phyloP scores from a whole-genome alignment of 2,888 invertebrate genomes.

The Sinopyrophorus schimmeli region DNA sequence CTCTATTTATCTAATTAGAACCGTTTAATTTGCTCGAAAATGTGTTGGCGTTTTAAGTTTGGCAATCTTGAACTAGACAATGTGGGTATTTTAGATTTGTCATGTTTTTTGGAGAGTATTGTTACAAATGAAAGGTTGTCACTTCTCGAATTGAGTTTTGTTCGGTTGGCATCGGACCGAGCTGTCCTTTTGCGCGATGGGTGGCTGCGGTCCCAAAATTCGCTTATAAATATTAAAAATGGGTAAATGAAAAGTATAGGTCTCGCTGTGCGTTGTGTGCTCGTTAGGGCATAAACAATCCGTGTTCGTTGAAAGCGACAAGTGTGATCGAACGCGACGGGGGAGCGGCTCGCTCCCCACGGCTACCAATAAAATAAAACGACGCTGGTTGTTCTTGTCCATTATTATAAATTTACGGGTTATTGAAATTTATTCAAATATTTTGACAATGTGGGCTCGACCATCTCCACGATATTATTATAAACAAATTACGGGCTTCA shows the following conservation, averaged over 20 bases:
- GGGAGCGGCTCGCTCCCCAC: slow-evolving; percentile 48
- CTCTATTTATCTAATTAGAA: no score
- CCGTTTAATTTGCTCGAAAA: no score
- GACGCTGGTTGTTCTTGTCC: slow-evolving; percentile 45
- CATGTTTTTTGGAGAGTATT: no score
- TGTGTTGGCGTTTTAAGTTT: no score
- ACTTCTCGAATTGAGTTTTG: no score
- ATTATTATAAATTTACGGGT: slow-evolving; percentile 49
- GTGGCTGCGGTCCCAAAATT: no score
- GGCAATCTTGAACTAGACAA: no score
- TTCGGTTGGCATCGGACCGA: no score
- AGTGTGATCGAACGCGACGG: slow-evolving; percentile 50
- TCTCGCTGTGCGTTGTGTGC: slow-evolving; percentile 24
- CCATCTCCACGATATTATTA: slow-evolving; percentile 44
- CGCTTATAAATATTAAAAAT: no score
- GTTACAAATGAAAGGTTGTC: no score
- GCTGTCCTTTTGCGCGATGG: no score
- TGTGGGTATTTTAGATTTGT: no score
- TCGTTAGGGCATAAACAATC: slow-evolving; percentile 41
- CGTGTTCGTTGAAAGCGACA: slow-evolving; percentile 50
- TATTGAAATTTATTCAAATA: slow-evolving; percentile 54
- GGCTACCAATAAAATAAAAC: slow-evolving; percentile 51
- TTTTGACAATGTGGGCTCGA: slow-evolving; percentile 44
- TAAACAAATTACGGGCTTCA: slow-evolving; percentile 45
- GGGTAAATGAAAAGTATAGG: slow-evolving; percentile 18